These are phyloP conservation scores for Thamnophis elegans DNA, from an alignment of 2,797 vertebrate species.

Conservation along the genomic window DNA sequence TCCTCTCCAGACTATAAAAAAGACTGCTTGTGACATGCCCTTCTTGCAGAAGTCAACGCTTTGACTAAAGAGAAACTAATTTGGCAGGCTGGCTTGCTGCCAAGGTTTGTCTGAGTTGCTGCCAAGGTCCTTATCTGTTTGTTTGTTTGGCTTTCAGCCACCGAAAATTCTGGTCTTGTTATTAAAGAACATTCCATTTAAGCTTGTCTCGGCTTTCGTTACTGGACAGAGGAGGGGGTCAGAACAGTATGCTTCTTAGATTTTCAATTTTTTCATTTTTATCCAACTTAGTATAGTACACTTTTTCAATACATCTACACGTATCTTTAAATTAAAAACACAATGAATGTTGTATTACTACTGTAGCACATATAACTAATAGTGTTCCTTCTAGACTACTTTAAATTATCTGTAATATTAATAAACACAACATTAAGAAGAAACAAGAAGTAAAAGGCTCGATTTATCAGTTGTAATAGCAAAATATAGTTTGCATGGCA, in stretches of 20 bases:
- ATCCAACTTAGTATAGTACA: background rate
- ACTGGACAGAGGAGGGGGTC: too few species aligned
- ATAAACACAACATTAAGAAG: constrained; percentile 21
- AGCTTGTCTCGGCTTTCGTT: too few species aligned
- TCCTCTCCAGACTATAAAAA: too few species aligned
- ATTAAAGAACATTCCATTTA: too few species aligned
- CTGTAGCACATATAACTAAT: constrained; percentile 18
- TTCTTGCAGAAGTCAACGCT: too few species aligned
- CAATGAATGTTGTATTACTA: constrained; percentile 31
- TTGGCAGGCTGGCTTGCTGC: too few species aligned
- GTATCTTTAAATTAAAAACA: constrained; percentile 42
- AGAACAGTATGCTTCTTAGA: background rate
- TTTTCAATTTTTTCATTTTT: background rate
- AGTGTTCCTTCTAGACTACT: background rate
- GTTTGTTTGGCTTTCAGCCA: too few species aligned
- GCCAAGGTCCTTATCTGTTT: too few species aligned
- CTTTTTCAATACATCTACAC: background rate
- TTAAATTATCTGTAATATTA: constrained; percentile 30
- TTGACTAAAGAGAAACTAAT: too few species aligned
- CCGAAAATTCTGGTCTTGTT: too few species aligned
- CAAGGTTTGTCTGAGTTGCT: too few species aligned
- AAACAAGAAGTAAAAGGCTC: constrained; percentile 24
- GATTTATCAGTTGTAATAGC: background rate
- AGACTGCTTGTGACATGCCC: too few species aligned
- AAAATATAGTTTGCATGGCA: background rate